Evolutionary conservation across 2,797 vertebrate genomes (phyloP), one percentile per base, ranked within the genome.

Genomic region (Urocyon cinereoargenteus): DNA sequence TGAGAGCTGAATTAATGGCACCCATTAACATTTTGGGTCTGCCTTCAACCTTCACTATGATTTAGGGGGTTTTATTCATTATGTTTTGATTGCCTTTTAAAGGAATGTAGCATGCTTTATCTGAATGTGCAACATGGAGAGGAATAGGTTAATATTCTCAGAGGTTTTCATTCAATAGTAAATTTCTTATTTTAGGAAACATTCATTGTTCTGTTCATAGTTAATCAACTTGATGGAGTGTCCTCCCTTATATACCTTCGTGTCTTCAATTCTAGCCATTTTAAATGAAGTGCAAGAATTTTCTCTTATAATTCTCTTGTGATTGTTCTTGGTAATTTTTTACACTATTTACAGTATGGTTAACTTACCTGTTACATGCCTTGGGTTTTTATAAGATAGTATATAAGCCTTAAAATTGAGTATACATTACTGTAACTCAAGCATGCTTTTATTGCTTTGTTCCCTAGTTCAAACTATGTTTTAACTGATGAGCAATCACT

Each of bases 401-500:
- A 55, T n/a, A 55, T 90, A 89, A 68, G 61, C 49, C 40, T 88
- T 70, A 64, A 90, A 78, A 70, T 91, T 90, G 57, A 92, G 73
- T 45, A 59, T 57, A n/a, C 26, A 79, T 77, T 77, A 24, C 6
- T 92, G 0, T 96, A 64, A 96, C 45, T 93, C 53, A 91, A 21
- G 2, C 14, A 18, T 57, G 34, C 26, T 95, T 62, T 78, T 95
- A 64, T 49, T 97, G 10, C 34, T 96, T 88, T 98, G 24, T 94
- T 97, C 28, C 70, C 31, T 98, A 99, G 99, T 98, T 99, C 99
- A 96, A 99, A 99, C 97, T 99, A 99, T 93, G 97, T 99, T 96
- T 98, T 99, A 94, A 99, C 99, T 96, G 99, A 99, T 98, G 99
- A 99, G 62, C 99, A 99, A 96, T 99, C 99, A 22, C 97, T 99